phyloP scores from a whole-genome alignment of 2,113 vertebrate genomes.

The Dunckerocampus dactyliophorus region DNA sequence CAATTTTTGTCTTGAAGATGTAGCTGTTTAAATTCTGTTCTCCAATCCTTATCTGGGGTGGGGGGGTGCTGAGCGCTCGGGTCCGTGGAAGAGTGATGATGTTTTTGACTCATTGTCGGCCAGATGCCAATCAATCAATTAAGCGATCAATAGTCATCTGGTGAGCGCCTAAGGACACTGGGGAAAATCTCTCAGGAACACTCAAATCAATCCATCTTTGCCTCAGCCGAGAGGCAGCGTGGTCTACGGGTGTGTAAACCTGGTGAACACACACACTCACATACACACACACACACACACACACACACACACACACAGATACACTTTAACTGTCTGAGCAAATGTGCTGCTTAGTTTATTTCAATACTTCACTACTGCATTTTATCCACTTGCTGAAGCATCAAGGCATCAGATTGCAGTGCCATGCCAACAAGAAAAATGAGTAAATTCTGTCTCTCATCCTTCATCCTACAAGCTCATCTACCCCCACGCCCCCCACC shows the following conservation, averaged over 20 bases:
- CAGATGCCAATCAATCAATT: conserved; percentile 70
- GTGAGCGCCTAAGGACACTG: conserved; percentile 50
- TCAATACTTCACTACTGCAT: conserved; percentile 6
- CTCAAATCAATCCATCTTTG: conserved; percentile 62
- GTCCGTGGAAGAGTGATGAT: conserved; percentile 59
- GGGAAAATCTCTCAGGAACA: conserved; percentile 57
- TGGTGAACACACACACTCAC: conserved; percentile 4
- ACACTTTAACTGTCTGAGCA: background rate
- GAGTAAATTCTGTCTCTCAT: conserved; percentile 50
- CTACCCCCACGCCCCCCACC: background rate
- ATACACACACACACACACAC: background rate
- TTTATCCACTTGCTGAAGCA: conserved; percentile 24
- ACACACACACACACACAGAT: no score
- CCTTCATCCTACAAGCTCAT: conserved; percentile 22
- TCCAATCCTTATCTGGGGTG: no score
- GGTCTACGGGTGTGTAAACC: conserved; percentile 2
- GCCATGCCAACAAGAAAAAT: conserved; percentile 49
- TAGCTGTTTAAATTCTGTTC: conserved; percentile 2
- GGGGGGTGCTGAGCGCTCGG: background rate
- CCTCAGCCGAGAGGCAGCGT: conserved; percentile 20
- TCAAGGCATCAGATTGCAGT: conserved; percentile 33
- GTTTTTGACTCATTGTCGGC: conserved; percentile 59
- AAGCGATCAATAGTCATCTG: conserved; percentile 72
- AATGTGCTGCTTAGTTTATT: background rate
- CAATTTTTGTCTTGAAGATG: conserved; percentile 3